Percentiles rank a stretch among this genome's conserved stretches.
Conservation (phyloP, 2,797 vertebrate species). For the Eidolon dupreanum region DNA sequence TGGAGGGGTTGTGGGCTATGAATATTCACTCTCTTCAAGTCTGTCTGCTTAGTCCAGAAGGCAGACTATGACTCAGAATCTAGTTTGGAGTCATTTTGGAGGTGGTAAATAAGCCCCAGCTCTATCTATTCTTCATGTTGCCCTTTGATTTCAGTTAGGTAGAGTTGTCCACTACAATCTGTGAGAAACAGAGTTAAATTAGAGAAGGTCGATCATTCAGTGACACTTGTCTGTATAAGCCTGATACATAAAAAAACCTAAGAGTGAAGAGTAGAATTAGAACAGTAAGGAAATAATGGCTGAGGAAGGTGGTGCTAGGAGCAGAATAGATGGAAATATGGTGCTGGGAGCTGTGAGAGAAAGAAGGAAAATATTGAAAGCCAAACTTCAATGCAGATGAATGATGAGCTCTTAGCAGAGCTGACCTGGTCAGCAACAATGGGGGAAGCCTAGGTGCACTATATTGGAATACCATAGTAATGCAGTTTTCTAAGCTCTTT, state of each 20-base stretch:
- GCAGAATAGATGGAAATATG: background rate
- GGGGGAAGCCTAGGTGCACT: too few relatives aligned
- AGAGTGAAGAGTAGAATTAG: background rate
- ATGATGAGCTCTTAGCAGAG: background rate
- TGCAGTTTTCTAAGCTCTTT: background rate
- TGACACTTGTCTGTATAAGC: background rate
- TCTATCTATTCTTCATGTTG: background rate
- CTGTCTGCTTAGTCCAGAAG: background rate
- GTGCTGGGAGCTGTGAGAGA: background rate
- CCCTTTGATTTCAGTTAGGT: background rate
- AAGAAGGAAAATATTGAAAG: too few relatives aligned
- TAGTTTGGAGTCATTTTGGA: background rate
- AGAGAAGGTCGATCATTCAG: background rate
- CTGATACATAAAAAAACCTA: background rate
- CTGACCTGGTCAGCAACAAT: fast-evolving
- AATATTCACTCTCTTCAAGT: background rate
- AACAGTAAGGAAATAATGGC: background rate
- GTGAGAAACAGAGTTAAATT: background rate
- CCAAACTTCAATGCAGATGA: background rate
- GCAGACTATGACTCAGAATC: background rate
- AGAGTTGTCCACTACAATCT: background rate
- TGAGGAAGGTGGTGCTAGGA: background rate
- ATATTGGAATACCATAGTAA: background rate
- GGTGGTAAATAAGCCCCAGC: background rate
- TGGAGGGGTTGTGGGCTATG: too few relatives aligned